Base-by-base conservation (phyloP, 2,888 invertebrate genomes). In the Hydraecia micacea region DNA sequence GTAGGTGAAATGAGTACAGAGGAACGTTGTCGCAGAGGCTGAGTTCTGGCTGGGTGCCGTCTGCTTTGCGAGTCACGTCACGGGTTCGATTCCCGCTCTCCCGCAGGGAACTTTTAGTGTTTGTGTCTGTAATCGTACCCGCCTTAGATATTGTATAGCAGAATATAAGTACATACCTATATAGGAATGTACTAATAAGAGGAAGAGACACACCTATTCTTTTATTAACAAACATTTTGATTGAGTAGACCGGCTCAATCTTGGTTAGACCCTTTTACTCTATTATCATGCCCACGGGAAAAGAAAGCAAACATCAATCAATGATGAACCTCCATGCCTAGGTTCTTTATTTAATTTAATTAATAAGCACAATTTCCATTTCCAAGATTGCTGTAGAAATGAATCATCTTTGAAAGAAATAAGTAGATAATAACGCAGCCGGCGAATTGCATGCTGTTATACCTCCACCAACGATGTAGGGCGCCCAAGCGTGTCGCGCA, bases 401-500 rank as follows among this genome's bases (percentile, higher is more conserved):
- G 55, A 58, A 66, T 66, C 18, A 46, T 67, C 6, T 75, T 68
- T 58, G 2, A 58, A 71, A 70, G 9, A 66, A 70, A 73, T 58
- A n/a, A n/a, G n/a, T n/a, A n/a, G n/a, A n/a, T n/a, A 52, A 68
- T 32, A 32, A 77, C 63, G 32, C 65, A 55, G 67, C 77, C 49
- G 75, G 73, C 60, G 68, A 67, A 79, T 75, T 75, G 80, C 76
- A 70, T 72, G n/a, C n/a, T n/a, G 76, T 32, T 77, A 72, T n/a
- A 73, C 75, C 79, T 85, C 77, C 75, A 77, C 77, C 73, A 69
- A 67, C 83, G 52, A 88, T 81, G 83, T 84, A 80, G 82, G 81
- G 88, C 89, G 85, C 75, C 80, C 81, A 83, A 88, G 89, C 88
- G 85, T 88, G 75, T 86, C 87, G 70, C 73, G 46, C 71, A 76